These are phyloP conservation scores for Xestia c-nigrum DNA, from an alignment of 2,888 invertebrate genomes.

Conservation along the genomic window DNA sequence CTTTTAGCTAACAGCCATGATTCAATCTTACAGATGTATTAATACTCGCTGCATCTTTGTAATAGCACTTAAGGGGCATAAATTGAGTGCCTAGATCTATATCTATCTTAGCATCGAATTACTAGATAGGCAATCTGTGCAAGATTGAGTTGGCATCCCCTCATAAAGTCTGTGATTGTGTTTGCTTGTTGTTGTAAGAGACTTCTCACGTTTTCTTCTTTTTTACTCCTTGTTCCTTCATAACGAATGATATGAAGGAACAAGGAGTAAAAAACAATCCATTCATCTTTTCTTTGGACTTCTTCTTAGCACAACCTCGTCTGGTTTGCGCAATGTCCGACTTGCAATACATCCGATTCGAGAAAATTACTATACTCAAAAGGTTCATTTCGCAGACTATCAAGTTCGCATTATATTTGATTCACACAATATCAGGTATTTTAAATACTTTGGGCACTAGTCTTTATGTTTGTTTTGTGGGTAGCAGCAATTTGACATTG, in stretches of 20 bases:
- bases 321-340: background rate
- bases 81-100: conserved; percentile 60
- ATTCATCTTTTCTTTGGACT: too few relatives aligned
- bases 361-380: too few relatives aligned
- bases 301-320: too few relatives aligned
- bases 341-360: background rate
- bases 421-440: too few relatives aligned
- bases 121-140: conserved; percentile 52
- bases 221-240: too few relatives aligned
- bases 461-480: background rate
- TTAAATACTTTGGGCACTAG: background rate
- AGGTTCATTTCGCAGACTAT: background rate
- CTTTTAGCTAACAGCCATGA: conserved; percentile 34
- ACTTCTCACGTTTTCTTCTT: background rate
- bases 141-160: conserved; percentile 49
- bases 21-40: conserved; percentile 43
- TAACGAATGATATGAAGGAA: too few relatives aligned
- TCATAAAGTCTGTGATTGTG: conserved; percentile 21
- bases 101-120: conserved; percentile 53
- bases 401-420: background rate
- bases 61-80: conserved; percentile 43
- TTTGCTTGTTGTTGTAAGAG: background rate
- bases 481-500: background rate
- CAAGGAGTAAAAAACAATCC: too few relatives aligned
- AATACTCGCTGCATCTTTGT: conserved; percentile 34